phyloP scores from a whole-genome alignment of 2,888 invertebrate genomes.

The Toxonevra muliebris region DNA sequence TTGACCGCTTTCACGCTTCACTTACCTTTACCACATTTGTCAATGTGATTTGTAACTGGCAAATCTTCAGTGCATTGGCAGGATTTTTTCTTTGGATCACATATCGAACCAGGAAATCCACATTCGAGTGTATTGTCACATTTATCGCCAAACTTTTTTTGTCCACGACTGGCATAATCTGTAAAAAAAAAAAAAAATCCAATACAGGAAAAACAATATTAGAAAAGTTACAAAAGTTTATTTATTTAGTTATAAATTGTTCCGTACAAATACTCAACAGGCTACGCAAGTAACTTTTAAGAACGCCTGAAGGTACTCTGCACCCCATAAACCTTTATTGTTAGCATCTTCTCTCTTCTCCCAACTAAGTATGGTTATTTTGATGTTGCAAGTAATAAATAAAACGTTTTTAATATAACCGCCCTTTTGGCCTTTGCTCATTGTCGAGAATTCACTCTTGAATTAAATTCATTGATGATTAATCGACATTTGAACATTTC shows the following conservation, averaged over 20 bases:
- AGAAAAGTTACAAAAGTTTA: background rate
- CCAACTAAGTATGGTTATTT: no score
- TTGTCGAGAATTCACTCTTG: no score
- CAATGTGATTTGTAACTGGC: slow-evolving; percentile 82
- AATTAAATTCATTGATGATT: no score
- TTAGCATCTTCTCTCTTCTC: no score
- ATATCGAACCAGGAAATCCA: slow-evolving; percentile 78
- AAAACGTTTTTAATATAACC: no score
- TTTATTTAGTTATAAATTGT: background rate
- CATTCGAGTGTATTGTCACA: slow-evolving; percentile 78
- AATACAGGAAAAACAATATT: background rate
- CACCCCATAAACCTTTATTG: no score
- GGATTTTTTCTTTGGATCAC: slow-evolving; percentile 74
- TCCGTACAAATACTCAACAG: no score
- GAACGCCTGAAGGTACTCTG: no score
- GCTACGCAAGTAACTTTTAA: no score
- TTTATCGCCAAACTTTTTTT: slow-evolving; percentile 79
- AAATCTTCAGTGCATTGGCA: slow-evolving; percentile 80
- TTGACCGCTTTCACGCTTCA: background rate
- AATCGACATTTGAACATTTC: no score
- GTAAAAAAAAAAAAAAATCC: background rate
- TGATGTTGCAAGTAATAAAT: no score
- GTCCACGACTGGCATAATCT: slow-evolving; percentile 70
- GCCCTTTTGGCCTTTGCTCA: no score
- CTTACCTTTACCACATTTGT: slow-evolving; percentile 86